Evolutionary conservation across 2,888 invertebrate genomes (phyloP), one percentile per base, ranked within the genome.

Genomic region (Vesta saturnalis): DNA sequence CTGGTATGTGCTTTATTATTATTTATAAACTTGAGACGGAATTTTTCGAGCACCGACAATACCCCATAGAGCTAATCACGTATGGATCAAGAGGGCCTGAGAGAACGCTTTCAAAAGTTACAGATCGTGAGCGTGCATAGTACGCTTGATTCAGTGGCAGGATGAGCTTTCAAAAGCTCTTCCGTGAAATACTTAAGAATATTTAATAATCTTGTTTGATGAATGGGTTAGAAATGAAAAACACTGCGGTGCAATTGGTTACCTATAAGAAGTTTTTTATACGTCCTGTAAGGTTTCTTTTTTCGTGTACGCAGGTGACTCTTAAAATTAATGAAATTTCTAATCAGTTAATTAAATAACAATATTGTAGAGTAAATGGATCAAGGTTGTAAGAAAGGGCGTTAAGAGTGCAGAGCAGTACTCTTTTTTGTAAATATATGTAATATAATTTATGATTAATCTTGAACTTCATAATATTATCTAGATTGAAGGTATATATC

Each of bases 71-170:
- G 72, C 67, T 74, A 79, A 79, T 78, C 78, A 79, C 78, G 77
- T 77, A 76, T 77, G 75, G 72, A 67, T 71, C 74, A 71, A 64
- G 66, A 71, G 74, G 65, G 70, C 72, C 66, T 72, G 72, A 72
- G 73, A 72, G 73, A 68, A 70, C 70, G 69, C 70, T 70, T 64
- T 70, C 70, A 73, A 72, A 72, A 67, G 73, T 74, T 73, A 71
- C 73, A 65, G 79, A 77, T 76, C 81, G 81, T 81, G 81, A 78
- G 76, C 78, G 74, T 72, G 81, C 81, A 81, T 80, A 75, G 75
- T 58, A 70, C 57, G 70, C 64, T 73, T 73, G 81, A 80, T 79
- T 81, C 80, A 79, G 75, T 72, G 75, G 75, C 80, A 79, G 79
- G 78, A 79, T 78, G 79, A 78, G 77, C 78, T 75, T 77, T 76